A percentile compares a stretch with the other conserved stretches of the same genome.
Conservation (phyloP, 2,888 invertebrate species). For the Embidobia sp. region DNA sequence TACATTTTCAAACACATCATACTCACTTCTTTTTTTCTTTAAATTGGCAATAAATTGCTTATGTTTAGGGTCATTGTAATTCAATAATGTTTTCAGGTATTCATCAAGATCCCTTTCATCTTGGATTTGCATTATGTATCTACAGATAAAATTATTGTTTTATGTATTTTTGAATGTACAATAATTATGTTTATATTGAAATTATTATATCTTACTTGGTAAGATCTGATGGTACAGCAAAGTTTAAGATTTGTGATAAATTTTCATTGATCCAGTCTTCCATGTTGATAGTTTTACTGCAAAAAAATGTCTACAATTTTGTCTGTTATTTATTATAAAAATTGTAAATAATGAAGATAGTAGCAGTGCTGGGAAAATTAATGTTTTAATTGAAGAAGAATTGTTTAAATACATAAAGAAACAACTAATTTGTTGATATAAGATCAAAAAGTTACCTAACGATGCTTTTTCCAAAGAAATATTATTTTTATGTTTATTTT, state of each 20-base stretch:
- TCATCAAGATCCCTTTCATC: slow-evolving; percentile 88
- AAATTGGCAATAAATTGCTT: slow-evolving; percentile 86
- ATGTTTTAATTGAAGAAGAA: too few relatives aligned
- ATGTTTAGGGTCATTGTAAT: slow-evolving; percentile 86
- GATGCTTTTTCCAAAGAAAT: too few relatives aligned
- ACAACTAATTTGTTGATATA: too few relatives aligned
- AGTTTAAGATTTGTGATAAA: slow-evolving; percentile 86
- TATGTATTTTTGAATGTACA: background rate
- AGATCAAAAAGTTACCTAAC: too few relatives aligned
- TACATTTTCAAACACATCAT: too few relatives aligned
- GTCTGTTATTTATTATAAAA: too few relatives aligned
- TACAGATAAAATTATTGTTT: slow-evolving; percentile 75
- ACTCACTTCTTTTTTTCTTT: slow-evolving; percentile 70
- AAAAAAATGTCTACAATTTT: too few relatives aligned
- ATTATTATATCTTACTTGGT: slow-evolving; percentile 53
- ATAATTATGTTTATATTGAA: background rate
- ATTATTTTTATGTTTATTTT: too few relatives aligned
- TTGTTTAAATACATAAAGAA: too few relatives aligned
- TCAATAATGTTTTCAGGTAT: slow-evolving; percentile 89
- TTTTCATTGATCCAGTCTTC: slow-evolving; percentile 86
- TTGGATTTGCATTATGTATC: slow-evolving; percentile 88
- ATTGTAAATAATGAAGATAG: too few relatives aligned
- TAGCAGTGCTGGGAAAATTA: too few relatives aligned
- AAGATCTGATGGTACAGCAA: slow-evolving; percentile 87
- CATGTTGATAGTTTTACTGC: too few relatives aligned